These are phyloP conservation scores for Drosophila bipectinata DNA, from an alignment of 1,140 invertebrate genomes.

Conservation along the genomic window DNA sequence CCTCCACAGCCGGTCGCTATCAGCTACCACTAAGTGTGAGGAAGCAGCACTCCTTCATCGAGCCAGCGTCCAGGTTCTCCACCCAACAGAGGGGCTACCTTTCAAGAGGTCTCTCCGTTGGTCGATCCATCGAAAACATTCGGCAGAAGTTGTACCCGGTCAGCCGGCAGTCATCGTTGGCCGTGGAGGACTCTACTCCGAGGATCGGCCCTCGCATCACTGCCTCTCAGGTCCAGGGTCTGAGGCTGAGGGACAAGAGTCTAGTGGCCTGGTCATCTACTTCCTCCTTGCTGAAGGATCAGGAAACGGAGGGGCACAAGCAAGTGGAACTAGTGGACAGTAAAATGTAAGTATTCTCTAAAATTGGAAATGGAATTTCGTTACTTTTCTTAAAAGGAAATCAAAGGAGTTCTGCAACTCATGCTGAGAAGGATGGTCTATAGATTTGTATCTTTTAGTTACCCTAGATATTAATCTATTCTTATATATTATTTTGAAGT, in stretches of 20 bases:
- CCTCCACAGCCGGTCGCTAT: slow-evolving; percentile 16
- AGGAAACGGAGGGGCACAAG: slow-evolving; percentile 35
- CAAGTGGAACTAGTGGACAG: slow-evolving; percentile 8
- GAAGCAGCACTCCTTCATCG: slow-evolving; percentile 74
- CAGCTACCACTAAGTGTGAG: slow-evolving; percentile 41
- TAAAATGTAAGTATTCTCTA: slow-evolving; percentile 40
- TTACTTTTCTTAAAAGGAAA: too few species aligned
- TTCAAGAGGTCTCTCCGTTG: slow-evolving; percentile 72
- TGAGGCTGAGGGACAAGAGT: slow-evolving; percentile 46
- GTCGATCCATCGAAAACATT: slow-evolving; percentile 73
- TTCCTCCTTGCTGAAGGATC: slow-evolving; percentile 60
- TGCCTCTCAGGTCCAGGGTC: slow-evolving; percentile 31
- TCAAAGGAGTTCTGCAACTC: too few species aligned
- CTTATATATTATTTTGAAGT: too few species aligned
- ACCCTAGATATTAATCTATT: too few species aligned
- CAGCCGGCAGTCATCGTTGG: slow-evolving; percentile 45
- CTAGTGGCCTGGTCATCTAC: slow-evolving; percentile 73
- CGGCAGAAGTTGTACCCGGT: slow-evolving; percentile 69
- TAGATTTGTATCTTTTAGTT: too few species aligned
- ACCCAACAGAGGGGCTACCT: slow-evolving; percentile 64
- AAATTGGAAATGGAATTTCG: not conserved
- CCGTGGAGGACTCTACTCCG: slow-evolving; percentile 28
- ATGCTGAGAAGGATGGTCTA: too few species aligned
- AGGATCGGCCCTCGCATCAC: slow-evolving; percentile 25
- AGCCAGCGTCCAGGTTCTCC: slow-evolving; percentile 48